These are phyloP conservation scores for Solea senegalensis DNA, from an alignment of 2,113 vertebrate genomes.

Conservation along the genomic window DNA sequence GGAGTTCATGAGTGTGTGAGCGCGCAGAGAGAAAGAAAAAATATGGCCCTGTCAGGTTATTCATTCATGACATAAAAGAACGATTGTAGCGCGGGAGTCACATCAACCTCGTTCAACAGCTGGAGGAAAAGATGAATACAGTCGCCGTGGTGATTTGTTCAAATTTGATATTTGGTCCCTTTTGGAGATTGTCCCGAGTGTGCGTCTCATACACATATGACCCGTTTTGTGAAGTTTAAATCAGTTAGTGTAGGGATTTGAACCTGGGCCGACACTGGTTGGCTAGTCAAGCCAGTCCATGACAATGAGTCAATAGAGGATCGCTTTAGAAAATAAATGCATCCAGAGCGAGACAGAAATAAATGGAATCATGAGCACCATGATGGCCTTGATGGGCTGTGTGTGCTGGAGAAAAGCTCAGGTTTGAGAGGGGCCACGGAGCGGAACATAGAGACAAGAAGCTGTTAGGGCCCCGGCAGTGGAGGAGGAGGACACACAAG, in stretches of 20 bases:
- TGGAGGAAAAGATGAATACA: conserved; percentile 42
- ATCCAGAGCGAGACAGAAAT: conserved; percentile 79
- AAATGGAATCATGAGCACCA: conserved; percentile 78
- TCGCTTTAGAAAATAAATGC: conserved; percentile 82
- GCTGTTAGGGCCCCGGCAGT: conserved; percentile 76
- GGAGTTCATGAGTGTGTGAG: conserved; percentile 72
- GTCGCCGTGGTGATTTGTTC: conserved; percentile 61
- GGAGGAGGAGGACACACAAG: conserved; percentile 77
- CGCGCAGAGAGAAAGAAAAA: conserved; percentile 27
- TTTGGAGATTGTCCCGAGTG: conserved; percentile 48
- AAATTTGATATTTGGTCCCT: conserved; percentile 61
- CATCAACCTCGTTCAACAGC: conserved; percentile 49
- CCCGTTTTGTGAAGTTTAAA: conserved; percentile 66
- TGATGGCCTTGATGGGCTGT: conserved; percentile 74
- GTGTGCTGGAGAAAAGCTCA: conserved; percentile 76
- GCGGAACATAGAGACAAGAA: conserved; percentile 80
- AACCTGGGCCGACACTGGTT: conserved; percentile 70
- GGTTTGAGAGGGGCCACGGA: conserved; percentile 80
- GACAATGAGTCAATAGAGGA: conserved; percentile 81
- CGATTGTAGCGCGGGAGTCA: conserved; percentile 33
- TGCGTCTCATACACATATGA: conserved; percentile 59
- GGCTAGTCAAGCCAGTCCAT: conserved; percentile 75
- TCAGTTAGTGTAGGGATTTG: conserved; percentile 72
- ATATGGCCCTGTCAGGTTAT: conserved; percentile 57
- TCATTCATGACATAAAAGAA: conserved; percentile 65